These are phyloP conservation scores for Meta bourneti DNA, from an alignment of 2,888 invertebrate species.

Conservation along the genomic window DNA sequence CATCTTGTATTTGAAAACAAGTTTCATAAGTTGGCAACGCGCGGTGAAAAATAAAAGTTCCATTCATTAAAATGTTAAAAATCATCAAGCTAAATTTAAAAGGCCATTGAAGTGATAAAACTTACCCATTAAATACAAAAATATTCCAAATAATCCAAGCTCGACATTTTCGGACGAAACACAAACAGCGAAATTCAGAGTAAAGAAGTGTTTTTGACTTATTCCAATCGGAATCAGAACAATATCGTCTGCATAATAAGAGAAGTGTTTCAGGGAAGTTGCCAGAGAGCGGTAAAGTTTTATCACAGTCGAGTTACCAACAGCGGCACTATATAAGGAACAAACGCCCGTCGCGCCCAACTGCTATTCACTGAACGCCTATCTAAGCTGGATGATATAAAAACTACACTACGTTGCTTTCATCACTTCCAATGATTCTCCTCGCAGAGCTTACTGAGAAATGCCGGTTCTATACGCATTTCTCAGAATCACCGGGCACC, in stretches of 20 bases:
- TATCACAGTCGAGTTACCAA: conserved; percentile 19
- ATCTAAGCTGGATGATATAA: conserved; percentile 38
- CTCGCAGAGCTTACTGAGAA: conserved; percentile 66
- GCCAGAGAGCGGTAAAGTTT: conserved; percentile 22
- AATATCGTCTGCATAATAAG: conserved; percentile 19
- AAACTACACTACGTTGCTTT: conserved; percentile 64
- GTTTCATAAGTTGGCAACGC: too few relatives aligned
- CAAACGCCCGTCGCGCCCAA: conserved; percentile 7
- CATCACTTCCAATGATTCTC: conserved; percentile 72
- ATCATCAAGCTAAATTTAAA: too few relatives aligned
- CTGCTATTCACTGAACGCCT: conserved; percentile 9
- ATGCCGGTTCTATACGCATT: conserved; percentile 50
- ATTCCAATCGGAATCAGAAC: conserved; percentile 16
- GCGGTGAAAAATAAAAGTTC: too few relatives aligned
- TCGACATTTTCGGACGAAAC: conserved; percentile 46
- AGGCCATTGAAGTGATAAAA: background rate
- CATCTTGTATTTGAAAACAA: too few relatives aligned
- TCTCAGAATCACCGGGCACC: conserved; percentile 60
- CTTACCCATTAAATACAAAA: conserved; percentile 73
- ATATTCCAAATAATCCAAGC: conserved; percentile 65
- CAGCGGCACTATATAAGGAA: background rate
- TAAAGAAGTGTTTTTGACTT: background rate
- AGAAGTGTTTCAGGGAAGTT: conserved; percentile 39
- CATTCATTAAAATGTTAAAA: too few relatives aligned
- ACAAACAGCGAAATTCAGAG: conserved; percentile 2